phyloP scores from a whole-genome alignment of 1,140 invertebrate species.

The Drosophila kohkoa region DNA sequence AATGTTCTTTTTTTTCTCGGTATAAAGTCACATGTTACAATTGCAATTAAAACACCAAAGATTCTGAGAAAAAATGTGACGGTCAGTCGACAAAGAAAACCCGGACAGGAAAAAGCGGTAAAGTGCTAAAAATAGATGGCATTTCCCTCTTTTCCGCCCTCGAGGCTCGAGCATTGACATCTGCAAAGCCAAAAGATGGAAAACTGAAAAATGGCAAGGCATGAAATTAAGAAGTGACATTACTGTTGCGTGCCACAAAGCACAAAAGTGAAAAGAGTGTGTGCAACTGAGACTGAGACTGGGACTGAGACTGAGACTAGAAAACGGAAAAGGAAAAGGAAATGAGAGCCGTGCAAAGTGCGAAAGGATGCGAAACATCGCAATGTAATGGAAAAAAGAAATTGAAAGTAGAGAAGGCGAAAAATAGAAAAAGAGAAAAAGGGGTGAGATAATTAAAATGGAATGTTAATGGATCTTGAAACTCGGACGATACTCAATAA shows the following conservation, averaged over 20 bases:
- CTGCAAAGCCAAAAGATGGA: slow-evolving; percentile 35
- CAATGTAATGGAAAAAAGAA: slow-evolving; percentile 17
- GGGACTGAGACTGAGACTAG: background rate
- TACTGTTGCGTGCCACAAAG: slow-evolving; percentile 2
- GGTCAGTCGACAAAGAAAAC: background rate
- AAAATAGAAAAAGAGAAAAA: slow-evolving; percentile 7
- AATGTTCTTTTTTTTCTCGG: no score
- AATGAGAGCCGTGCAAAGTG: slow-evolving; percentile 26
- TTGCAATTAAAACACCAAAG: slow-evolving; percentile 33
- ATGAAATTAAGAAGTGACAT: slow-evolving; percentile 33
- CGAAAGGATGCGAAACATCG: slow-evolving; percentile 20
- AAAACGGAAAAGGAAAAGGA: slow-evolving; percentile 17
- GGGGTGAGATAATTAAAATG: slow-evolving; percentile 35
- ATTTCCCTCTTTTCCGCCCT: background rate
- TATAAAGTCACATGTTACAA: slow-evolving; percentile 34
- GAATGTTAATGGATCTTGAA: slow-evolving; percentile 23
- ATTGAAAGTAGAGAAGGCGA: background rate
- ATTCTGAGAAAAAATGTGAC: background rate
- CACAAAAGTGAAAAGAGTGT: background rate
- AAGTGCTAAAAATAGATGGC: background rate
- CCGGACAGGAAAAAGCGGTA: slow-evolving; percentile 16
- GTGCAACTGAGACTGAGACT: background rate
- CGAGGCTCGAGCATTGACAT: slow-evolving; percentile 26
- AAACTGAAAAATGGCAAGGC: slow-evolving; percentile 14
- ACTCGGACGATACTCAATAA: slow-evolving; percentile 24